Evolutionary conservation across 2,797 vertebrate genomes (phyloP), one percentile per base, ranked within the genome.

Genomic region (Harpagifer antarcticus): DNA sequence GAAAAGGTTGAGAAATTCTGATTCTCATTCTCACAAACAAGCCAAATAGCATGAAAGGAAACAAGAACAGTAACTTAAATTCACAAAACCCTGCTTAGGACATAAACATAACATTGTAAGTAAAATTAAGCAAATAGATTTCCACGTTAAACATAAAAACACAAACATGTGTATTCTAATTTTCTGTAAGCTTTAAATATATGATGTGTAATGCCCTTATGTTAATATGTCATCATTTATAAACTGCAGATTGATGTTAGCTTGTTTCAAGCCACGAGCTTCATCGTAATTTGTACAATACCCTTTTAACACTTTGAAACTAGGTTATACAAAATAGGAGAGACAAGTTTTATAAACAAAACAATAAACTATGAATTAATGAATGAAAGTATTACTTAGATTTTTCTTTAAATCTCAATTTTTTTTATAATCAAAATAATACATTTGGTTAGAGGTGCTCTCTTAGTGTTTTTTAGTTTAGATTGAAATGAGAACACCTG

Each of bases 221-320:
- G 33, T 69, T 59, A 9, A 57, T 4, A 37, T 12, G 43, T n/a
- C n/a, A 54, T 23, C 7, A 44, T 56, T 52, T 33, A 19, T 19
- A 15, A 64, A 59, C 37, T 57, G 49, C 20, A 56, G n/a, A 42
- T 42, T 55, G n/a, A 42, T 20, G 58, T 57, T 57, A 37, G 63
- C 64, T 72, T 75, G 71, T 72, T 59, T 52, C 55, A 74, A 78
- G 49, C 42, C 54, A 78, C 71, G 68, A 57, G 45, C 54, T 72
- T 71, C 27, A 63, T 0, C 66, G 17, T 54, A 42, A 40, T 73
- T 55, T 59, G 55, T 53, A 52, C 44, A 58, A 58, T 37, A 74
- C 10, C 59, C 12, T 44, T 42, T 17, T 43, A 37, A 64, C 33
- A 57, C 33, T 37, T 33, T 53, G 23, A 56, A 68, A 56, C 27